Conservation (phyloP, 1,140 invertebrate genomes). For the Leptopilina boulardi region DNA sequence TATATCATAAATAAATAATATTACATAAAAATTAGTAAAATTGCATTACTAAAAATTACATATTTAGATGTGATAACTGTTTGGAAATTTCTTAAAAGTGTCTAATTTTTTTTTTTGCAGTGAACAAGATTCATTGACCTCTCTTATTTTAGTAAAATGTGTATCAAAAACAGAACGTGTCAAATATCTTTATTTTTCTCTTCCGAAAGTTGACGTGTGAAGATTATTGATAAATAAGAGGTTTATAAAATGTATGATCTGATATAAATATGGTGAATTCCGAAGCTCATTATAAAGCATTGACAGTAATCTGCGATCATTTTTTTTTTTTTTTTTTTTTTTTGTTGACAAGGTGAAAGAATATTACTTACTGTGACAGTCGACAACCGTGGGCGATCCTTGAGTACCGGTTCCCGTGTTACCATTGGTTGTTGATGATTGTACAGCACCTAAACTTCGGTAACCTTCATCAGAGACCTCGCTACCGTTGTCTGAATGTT, state of each 20-base stretch:
- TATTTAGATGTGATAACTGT: no score
- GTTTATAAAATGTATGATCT: not conserved
- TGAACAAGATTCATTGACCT: no score
- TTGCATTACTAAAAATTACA: no score
- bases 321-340: no score
- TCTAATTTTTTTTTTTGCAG: no score
- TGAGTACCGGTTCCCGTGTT: slow-evolving; percentile 63
- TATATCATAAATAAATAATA: no score
- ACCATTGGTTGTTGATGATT: slow-evolving; percentile 70
- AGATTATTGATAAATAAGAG: not conserved
- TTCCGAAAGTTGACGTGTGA: not conserved
- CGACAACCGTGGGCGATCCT: slow-evolving; percentile 69
- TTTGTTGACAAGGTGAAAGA: slow-evolving; percentile 34
- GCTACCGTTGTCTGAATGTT: slow-evolving; percentile 88
- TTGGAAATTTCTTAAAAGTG: no score
- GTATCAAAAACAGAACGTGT: not conserved
- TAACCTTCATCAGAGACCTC: slow-evolving; percentile 93
- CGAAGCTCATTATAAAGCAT: not conserved
- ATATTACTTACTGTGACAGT: slow-evolving; percentile 76
- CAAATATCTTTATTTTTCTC: no score
- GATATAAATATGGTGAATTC: slow-evolving; percentile 1
- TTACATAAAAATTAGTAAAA: no score
- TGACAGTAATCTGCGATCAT: slow-evolving; percentile 21
- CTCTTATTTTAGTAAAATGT: no score
- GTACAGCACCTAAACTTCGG: slow-evolving; percentile 85